Evolutionary conservation across 2,113 vertebrate species (phyloP).

Genomic region (Megatriorchis doriae): DNA sequence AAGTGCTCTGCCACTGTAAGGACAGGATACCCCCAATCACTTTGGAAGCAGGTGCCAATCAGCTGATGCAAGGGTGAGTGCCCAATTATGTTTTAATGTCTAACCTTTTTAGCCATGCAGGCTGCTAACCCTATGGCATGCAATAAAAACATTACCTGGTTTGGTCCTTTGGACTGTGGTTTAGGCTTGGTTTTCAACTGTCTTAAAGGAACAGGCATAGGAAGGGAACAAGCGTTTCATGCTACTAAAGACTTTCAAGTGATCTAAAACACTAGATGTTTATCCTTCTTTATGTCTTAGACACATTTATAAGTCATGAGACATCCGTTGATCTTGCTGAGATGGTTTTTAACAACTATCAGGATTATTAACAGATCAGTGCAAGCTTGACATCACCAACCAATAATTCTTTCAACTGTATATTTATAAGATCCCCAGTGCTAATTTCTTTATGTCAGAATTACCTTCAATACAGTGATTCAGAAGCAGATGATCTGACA

Average conservation of each 20-base stretch:
- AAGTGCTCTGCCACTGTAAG: background rate
- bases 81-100: background rate
- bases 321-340: slow-evolving; percentile 2
- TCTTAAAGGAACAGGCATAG: background rate
- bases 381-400: slow-evolving; percentile 37
- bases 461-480: slow-evolving; percentile 35
- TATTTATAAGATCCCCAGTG: slow-evolving; percentile 4
- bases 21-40: background rate
- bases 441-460: slow-evolving; percentile 48
- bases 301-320: background rate
- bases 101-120: background rate
- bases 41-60: background rate
- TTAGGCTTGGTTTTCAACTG: background rate
- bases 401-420: slow-evolving; percentile 40
- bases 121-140: background rate
- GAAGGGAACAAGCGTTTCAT: background rate
- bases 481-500: slow-evolving; percentile 43
- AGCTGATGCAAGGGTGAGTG: background rate
- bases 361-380: slow-evolving; percentile 60
- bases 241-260: background rate
- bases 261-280: background rate
- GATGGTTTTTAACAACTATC: slow-evolving; percentile 33
- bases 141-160: background rate
- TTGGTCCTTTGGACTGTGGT: background rate
- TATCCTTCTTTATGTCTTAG: background rate